A percentile compares a stretch with the other conserved stretches of the same genome.
phyloP scores from a whole-genome alignment of 2,888 invertebrate genomes.

The Melieria picta region DNA sequence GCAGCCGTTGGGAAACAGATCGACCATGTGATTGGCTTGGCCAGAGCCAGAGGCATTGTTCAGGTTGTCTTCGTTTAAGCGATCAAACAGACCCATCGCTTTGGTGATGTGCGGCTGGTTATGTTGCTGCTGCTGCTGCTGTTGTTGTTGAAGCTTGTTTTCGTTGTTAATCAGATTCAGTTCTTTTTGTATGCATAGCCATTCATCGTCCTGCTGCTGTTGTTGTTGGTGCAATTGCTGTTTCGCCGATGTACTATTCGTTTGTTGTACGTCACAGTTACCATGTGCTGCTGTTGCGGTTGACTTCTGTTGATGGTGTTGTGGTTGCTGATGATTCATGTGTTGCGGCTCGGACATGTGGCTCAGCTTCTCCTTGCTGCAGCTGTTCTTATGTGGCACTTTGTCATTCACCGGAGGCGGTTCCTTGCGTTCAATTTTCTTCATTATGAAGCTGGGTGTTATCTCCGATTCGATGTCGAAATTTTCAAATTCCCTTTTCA shows the following conservation, averaged over 20 bases:
- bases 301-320: conserved; percentile 2
- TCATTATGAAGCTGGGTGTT: conserved; percentile 65
- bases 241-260: background rate
- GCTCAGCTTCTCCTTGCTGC: conserved; percentile 4
- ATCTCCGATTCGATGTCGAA: conserved; percentile 66
- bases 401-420: conserved; percentile 8
- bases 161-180: conserved; percentile 66
- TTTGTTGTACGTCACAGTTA: too few species aligned
- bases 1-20: conserved; percentile 63
- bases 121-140: conserved; percentile 47
- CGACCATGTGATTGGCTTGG: conserved; percentile 51
- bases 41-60: conserved; percentile 22
- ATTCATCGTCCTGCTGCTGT: conserved; percentile 74
- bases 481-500: conserved; percentile 62
- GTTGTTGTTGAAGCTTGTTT: conserved; percentile 37
- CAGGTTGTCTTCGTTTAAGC: conserved; percentile 29
- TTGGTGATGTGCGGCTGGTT: conserved; percentile 39
- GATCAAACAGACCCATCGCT: conserved; percentile 45
- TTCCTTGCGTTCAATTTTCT: conserved; percentile 59
- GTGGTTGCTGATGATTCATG: background rate
- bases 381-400: background rate
- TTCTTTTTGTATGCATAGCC: conserved; percentile 76
- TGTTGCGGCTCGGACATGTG: background rate
- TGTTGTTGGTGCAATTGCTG: conserved; percentile 37
- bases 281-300: background rate